phyloP scores from a whole-genome alignment of 2,888 invertebrate species.

The Agrotis puta region DNA sequence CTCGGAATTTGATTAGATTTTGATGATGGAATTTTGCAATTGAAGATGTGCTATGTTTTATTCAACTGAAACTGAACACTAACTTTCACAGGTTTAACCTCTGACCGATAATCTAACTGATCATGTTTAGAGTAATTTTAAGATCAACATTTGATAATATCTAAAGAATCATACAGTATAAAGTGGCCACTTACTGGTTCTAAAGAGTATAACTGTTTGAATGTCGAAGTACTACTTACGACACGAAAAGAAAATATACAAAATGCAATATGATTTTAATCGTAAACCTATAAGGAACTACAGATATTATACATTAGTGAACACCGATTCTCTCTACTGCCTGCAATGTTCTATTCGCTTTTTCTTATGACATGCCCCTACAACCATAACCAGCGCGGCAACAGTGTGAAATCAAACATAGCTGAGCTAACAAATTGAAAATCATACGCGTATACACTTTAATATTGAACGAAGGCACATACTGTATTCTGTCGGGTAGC shows the following conservation, averaged over 20 bases:
- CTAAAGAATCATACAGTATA: no score
- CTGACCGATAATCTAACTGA: no score
- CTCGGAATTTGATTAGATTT: background rate
- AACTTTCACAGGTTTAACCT: background rate
- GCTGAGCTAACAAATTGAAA: slow-evolving; percentile 75
- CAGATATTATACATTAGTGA: background rate
- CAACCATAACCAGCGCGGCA: slow-evolving; percentile 60
- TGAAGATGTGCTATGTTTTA: background rate
- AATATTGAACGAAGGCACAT: slow-evolving; percentile 42
- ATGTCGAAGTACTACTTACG: no score
- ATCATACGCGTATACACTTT: slow-evolving; percentile 61
- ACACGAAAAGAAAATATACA: no score
- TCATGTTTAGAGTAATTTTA: no score
- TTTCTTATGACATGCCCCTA: slow-evolving; percentile 53
- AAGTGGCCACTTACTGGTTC: no score
- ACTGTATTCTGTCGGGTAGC: slow-evolving; percentile 47
- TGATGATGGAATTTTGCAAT: background rate
- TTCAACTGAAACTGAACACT: background rate
- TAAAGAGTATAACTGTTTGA: no score
- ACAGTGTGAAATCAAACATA: slow-evolving; percentile 76
- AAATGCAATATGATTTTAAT: background rate
- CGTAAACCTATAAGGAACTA: background rate
- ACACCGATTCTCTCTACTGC: background rate
- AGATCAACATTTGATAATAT: no score
- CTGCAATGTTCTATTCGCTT: slow-evolving; percentile 2